These are phyloP conservation scores for Trichoplusia ni DNA, from an alignment of 1,140 invertebrate genomes.

Conservation along the genomic window DNA sequence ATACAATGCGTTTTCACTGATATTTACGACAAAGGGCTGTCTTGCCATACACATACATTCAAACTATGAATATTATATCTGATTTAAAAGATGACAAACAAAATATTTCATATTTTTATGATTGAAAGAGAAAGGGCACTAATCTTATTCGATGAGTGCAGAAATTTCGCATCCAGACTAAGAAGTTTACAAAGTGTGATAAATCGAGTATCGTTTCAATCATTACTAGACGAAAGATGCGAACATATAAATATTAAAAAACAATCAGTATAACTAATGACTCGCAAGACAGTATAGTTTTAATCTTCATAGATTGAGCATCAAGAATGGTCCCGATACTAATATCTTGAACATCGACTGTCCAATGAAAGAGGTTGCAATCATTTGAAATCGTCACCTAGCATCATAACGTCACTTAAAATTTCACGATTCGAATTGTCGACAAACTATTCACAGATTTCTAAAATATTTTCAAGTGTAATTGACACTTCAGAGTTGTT, in stretches of 20 bases:
- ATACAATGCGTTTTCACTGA: slow-evolving; percentile 6
- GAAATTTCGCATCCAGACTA: no score
- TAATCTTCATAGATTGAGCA: slow-evolving; percentile 10
- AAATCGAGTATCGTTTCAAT: neutral
- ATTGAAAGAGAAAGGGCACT: no score
- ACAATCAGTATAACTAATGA: slow-evolving; percentile 22
- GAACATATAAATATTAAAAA: slow-evolving; percentile 21
- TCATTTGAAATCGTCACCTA: neutral
- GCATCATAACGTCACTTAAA: slow-evolving; percentile 4
- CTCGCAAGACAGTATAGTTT: slow-evolving; percentile 6
- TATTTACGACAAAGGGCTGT: slow-evolving; percentile 1
- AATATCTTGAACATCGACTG: neutral
- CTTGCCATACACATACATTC: neutral
- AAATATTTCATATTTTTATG: no score
- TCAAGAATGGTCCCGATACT: slow-evolving; percentile 19
- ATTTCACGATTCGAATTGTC: neutral
- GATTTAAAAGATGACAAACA: no score
- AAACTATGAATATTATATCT: no score
- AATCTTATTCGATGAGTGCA: no score
- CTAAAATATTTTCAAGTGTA: slow-evolving; percentile 20
- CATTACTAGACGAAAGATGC: slow-evolving; percentile 13
- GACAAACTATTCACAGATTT: slow-evolving; percentile 21
- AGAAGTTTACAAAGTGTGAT: no score
- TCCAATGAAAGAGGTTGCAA: slow-evolving; percentile 11
- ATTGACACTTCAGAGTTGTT: slow-evolving; percentile 16